Evolutionary conservation across 2,113 vertebrate species (phyloP), one percentile per base, ranked within the genome.

Genomic region (Prunella himalayana): DNA sequence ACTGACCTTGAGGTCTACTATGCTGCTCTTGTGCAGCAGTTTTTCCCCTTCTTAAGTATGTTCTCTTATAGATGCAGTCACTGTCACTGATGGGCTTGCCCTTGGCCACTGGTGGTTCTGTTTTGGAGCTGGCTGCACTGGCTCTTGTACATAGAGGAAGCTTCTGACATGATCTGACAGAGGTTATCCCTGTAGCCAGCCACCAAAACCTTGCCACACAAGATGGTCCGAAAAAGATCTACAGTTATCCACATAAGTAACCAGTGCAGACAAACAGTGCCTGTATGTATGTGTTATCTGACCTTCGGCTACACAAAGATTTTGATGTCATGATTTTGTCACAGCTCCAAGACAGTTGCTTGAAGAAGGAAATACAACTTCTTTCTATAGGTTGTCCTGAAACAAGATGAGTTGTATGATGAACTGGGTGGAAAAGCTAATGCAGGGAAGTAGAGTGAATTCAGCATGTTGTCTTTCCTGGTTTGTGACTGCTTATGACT

Each of bases 81-180:
- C 33, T 3, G 0, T 56, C 3, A 4, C 23, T 0, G 0, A 19
- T 44, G 8, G 57, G 4, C 42, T 80, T 15, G 15, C 27, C 7
- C 17, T 66, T 70, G 44, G 24, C 30, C 30, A 22, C 33, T 1
- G 1, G 21, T 4, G 3, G 16, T 22, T 59, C 42, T 4, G 0
- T 72, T 47, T 47, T 65, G 49, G 59, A 77, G 21, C 25, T 7
- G 12, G 13, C 47, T 91, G 23, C n/a, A 11, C 6, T 73, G 44
- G 7, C 31, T 45, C 11, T n/a, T 4, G 0, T 19, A 23, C 14
- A 15, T 1, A 10, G 19, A 35, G 3, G 63, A 69, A 61, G n/a
- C 21, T 82, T 49, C 54, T 69, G 63, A 33, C 25, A 11, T 69
- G 25, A 19, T 64, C 44, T 78, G 49, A 33, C 22, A 59, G 44